A percentile compares a stretch with the other conserved stretches of the same genome.
These are phyloP conservation scores for Buceros bicornis DNA, from an alignment of 2,797 vertebrate species.

Conservation along the genomic window DNA sequence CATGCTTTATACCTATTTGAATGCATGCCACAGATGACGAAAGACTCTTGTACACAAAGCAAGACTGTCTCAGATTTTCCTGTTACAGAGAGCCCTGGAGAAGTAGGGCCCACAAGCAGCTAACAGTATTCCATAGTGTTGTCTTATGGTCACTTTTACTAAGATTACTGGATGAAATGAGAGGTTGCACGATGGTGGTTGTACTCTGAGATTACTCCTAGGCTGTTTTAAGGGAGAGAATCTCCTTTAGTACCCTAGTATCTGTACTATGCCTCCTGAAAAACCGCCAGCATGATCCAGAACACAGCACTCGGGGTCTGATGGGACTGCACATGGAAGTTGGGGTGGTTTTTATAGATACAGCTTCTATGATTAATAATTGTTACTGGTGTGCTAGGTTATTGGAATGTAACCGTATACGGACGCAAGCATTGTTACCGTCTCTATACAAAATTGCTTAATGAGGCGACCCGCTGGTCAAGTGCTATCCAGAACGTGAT, in stretches of 20 bases:
- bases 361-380: background rate
- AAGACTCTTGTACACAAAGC: accelerated
- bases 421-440: conserved; percentile 95
- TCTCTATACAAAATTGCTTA: conserved; percentile 93
- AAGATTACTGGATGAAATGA: background rate
- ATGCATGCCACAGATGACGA: accelerated
- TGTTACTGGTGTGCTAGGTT: conserved; percentile 80
- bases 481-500: conserved; percentile 94
- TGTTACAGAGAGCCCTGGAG: background rate
- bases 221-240: background rate
- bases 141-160: background rate
- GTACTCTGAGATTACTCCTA: background rate
- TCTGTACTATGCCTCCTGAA: background rate
- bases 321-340: background rate
- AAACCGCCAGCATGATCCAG: background rate
- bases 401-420: conserved; percentile 93
- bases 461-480: conserved; percentile 93
- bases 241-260: background rate
- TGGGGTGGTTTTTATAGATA: background rate
- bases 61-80: background rate
- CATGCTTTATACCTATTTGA: background rate
- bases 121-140: background rate
- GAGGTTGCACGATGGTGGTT: background rate
- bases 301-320: background rate
- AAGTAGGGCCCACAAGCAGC: background rate